Evolutionary conservation across 2,797 vertebrate species (phyloP).

Genomic region (Loriculus beryllinus): DNA sequence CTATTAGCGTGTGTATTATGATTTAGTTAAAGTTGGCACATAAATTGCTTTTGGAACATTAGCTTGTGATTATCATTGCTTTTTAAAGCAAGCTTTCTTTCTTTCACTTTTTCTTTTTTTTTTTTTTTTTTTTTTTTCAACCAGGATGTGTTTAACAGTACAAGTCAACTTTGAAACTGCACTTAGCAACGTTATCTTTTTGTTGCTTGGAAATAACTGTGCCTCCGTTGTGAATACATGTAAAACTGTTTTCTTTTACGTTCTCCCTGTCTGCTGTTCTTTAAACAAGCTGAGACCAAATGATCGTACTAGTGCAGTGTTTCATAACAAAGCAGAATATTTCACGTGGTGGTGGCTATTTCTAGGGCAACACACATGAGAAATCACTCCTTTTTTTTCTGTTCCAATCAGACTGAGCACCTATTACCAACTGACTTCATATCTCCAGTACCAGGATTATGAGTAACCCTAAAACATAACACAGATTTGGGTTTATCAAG

Average conservation of each 20-base stretch:
- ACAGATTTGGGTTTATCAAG: background rate
- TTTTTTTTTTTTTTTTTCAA: too few relatives aligned
- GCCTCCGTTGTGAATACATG: background rate
- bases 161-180: background rate
- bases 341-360: background rate
- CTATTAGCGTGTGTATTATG: background rate
- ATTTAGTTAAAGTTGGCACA: background rate
- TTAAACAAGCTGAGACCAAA: background rate
- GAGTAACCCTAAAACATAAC: background rate
- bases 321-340: background rate
- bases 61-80: background rate
- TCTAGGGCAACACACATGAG: background rate
- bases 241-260: background rate
- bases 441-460: background rate
- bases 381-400: background rate
- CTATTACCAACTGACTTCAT: background rate
- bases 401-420: background rate
- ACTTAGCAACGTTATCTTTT: slow-evolving; percentile 6
- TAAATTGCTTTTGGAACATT: background rate
- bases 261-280: background rate
- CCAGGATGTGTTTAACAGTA: background rate
- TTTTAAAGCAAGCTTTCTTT: background rate
- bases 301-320: background rate
- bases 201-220: background rate
- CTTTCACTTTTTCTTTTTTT: too few relatives aligned